These are phyloP conservation scores for Rhynchophorus ferrugineus DNA, from an alignment of 1,140 invertebrate genomes.

Conservation along the genomic window DNA sequence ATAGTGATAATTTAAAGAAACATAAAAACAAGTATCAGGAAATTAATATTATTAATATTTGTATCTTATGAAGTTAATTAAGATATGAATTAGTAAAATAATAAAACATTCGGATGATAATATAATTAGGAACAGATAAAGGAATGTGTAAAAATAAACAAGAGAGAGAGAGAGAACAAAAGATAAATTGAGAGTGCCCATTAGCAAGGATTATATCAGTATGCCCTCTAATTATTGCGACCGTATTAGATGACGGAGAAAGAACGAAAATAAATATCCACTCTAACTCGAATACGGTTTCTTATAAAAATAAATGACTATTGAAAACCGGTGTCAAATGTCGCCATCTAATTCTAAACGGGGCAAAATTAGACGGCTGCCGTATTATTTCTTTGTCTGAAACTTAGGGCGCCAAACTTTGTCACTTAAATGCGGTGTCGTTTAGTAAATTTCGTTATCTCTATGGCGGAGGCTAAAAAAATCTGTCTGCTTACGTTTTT, in stretches of 20 bases:
- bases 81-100: too few relatives aligned
- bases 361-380: conserved; percentile 1
- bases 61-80: too few relatives aligned
- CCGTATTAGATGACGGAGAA: not conserved
- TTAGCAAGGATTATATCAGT: not conserved
- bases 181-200: not conserved
- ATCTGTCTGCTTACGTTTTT: not conserved
- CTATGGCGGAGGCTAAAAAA: not conserved
- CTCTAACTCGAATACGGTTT: not conserved
- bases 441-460: conserved; percentile 5
- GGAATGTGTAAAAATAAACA: not conserved
- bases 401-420: not conserved
- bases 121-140: too few relatives aligned
- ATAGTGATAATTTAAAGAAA: too few relatives aligned
- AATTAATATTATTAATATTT: too few relatives aligned
- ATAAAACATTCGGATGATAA: too few relatives aligned
- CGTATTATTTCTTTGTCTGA: not conserved
- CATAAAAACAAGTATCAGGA: too few relatives aligned
- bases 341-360: not conserved
- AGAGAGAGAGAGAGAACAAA: not conserved
- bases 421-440: not conserved
- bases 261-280: not conserved
- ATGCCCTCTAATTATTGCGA: not conserved
- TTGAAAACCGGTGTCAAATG: conserved; percentile 5
- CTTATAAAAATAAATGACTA: conserved; percentile 6